phyloP scores from a whole-genome alignment of 2,113 vertebrate genomes.

The Phasianus colchicus region DNA sequence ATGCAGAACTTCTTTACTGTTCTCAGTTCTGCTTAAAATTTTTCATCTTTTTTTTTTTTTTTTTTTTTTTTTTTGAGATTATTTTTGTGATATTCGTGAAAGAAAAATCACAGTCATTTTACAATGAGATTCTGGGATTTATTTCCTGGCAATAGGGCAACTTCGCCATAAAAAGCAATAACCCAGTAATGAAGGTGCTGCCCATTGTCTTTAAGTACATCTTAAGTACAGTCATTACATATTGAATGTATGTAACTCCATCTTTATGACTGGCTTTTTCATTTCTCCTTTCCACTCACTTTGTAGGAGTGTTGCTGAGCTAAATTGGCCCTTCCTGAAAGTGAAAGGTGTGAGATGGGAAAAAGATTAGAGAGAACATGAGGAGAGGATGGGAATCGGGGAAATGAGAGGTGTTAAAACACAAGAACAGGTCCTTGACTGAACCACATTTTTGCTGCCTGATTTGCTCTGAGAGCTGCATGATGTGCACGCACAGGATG shows the following conservation, averaged over 20 bases:
- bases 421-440: background rate
- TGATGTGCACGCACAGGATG: background rate
- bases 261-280: background rate
- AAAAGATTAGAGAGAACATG: background rate
- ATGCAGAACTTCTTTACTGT: background rate
- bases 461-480: background rate
- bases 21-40: background rate
- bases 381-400: background rate
- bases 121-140: background rate
- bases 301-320: slow-evolving; percentile 5
- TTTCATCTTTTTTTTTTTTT: background rate
- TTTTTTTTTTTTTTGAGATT: background rate
- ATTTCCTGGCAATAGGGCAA: background rate
- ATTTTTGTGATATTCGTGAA: background rate
- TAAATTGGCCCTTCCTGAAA: slow-evolving; percentile 54
- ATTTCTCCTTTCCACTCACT: slow-evolving; percentile 8
- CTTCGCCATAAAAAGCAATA: slow-evolving; percentile 1
- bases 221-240: slow-evolving; percentile 43
- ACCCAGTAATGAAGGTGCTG: slow-evolving; percentile 9
- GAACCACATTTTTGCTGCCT: background rate
- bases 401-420: background rate
- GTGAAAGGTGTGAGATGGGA: background rate
- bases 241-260: background rate
- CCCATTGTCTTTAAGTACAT: slow-evolving; percentile 30
- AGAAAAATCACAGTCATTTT: background rate